Conservation (phyloP, 1,140 invertebrate species). For the Tetramorium parvispinum region DNA sequence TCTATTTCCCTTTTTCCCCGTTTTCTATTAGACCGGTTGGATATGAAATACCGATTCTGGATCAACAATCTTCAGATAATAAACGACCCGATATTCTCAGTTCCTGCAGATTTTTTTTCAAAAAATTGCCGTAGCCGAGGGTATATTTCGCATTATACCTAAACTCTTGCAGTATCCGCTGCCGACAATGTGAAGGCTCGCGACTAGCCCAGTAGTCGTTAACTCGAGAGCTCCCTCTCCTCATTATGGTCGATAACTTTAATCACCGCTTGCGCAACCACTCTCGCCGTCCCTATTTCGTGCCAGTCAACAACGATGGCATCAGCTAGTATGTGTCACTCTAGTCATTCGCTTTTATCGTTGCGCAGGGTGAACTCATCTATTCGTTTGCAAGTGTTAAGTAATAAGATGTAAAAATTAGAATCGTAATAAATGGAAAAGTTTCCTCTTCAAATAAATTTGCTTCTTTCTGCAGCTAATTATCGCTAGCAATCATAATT, state of each 20-base stretch:
- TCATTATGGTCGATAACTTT: constrained; percentile 56
- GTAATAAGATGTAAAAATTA: background rate
- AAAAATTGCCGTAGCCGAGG: background rate
- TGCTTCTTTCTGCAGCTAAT: background rate
- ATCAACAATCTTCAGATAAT: constrained; percentile 23
- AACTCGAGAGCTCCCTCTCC: constrained; percentile 28
- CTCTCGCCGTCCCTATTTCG: constrained; percentile 36
- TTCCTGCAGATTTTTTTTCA: background rate
- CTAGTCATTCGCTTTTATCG: constrained; percentile 22
- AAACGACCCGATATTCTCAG: background rate
- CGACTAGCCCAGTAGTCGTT: constrained; percentile 37
- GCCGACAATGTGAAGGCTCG: constrained; percentile 11
- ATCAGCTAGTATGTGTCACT: constrained; percentile 30
- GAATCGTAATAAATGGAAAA: background rate
- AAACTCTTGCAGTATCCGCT: constrained; percentile 3
- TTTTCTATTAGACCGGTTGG: constrained; percentile 17
- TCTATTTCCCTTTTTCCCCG: background rate
- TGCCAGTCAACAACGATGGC: constrained; percentile 38
- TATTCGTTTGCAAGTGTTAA: constrained; percentile 10
- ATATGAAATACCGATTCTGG: constrained; percentile 18
- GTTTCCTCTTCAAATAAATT: background rate
- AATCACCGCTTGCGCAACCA: constrained; percentile 38
- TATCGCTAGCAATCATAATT: background rate
- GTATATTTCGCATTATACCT: constrained; percentile 1
- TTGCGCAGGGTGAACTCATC: background rate